phyloP scores from a whole-genome alignment of 2,888 invertebrate species.

The Aphidius colemani region DNA sequence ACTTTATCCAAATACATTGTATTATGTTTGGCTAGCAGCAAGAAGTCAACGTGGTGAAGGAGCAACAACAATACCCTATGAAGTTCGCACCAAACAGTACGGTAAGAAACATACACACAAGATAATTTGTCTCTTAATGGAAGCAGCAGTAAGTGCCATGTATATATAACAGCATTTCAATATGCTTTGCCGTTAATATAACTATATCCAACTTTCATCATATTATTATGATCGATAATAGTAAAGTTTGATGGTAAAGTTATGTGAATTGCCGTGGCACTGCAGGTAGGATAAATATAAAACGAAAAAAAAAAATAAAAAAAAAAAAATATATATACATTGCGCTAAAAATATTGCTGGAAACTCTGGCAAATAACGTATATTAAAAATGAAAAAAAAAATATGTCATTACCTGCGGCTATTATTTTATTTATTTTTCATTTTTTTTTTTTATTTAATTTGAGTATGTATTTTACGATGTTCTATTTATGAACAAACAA shows the following conservation, averaged over 20 bases:
- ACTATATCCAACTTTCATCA: neutral
- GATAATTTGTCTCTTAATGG: constrained; percentile 34
- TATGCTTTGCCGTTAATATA: neutral
- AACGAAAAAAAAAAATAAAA: constrained; percentile 17
- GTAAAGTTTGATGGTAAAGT: constrained; percentile 18
- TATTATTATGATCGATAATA: constrained; percentile 9
- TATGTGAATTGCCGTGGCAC: constrained; percentile 38
- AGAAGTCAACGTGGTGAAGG: constrained; percentile 92
- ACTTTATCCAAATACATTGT: constrained; percentile 93
- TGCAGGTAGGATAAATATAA: constrained; percentile 57
- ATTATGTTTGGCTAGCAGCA: constrained; percentile 96
- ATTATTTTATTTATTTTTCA: neutral
- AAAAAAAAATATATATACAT: neutral
- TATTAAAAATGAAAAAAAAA: constrained; percentile 38
- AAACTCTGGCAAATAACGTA: constrained; percentile 57
- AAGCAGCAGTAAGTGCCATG: constrained; percentile 57
- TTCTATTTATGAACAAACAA: neutral
- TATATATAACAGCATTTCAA: constrained; percentile 11
- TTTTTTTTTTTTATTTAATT: constrained; percentile 11
- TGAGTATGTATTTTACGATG: neutral
- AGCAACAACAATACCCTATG: constrained; percentile 91
- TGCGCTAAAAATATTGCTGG: constrained; percentile 46
- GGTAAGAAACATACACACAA: constrained; percentile 72
- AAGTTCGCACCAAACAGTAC: constrained; percentile 95
- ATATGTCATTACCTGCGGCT: constrained; percentile 7